A percentile compares a stretch with the other conserved stretches of the same genome.
Conservation (phyloP, 64 coral and sea anemone species). For the Dendronephthya gigantea region DNA sequence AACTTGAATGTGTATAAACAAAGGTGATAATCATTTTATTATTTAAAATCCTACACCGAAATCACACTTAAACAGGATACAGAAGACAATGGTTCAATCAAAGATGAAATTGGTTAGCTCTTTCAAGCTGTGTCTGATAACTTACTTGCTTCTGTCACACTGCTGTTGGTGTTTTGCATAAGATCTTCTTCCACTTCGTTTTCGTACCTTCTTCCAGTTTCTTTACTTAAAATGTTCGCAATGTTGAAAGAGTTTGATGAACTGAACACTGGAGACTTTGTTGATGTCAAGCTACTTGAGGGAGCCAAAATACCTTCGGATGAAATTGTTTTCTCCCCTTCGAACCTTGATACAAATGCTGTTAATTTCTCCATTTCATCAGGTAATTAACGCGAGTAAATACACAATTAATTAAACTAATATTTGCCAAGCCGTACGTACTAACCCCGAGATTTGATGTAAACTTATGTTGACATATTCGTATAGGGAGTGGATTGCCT, state of each 20-base stretch:
- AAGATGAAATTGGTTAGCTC: not conserved
- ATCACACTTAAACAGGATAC: conserved; percentile 11
- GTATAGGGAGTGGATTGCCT: not conserved
- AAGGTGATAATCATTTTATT: not conserved
- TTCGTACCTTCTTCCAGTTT: not conserved
- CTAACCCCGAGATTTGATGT: not conserved
- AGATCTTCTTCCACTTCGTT: not conserved
- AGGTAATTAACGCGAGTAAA: not conserved
- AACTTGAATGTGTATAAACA: not conserved
- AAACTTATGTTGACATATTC: conserved; percentile 3
- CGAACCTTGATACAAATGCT: conserved; percentile 10
- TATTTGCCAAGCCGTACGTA: not conserved
- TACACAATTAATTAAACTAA: conserved; percentile 6
- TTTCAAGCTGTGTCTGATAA: conserved; percentile 9
- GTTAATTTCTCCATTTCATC: not conserved
- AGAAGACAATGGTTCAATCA: conserved; percentile 6
- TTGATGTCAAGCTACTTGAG: not conserved
- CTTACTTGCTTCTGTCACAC: conserved; percentile 1
- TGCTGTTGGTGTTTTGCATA: not conserved
- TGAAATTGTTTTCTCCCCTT: not conserved
- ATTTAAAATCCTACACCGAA: not conserved
- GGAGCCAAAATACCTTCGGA: not conserved
- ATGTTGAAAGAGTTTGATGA: not conserved
- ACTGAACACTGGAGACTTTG: no score
- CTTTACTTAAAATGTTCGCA: not conserved